A percentile compares a stretch with the other conserved stretches of the same genome.
Evolutionary conservation across 30 jellyfish, hydroid and myxozoan species (phyloP).

Genomic region (Mastigias papua): DNA sequence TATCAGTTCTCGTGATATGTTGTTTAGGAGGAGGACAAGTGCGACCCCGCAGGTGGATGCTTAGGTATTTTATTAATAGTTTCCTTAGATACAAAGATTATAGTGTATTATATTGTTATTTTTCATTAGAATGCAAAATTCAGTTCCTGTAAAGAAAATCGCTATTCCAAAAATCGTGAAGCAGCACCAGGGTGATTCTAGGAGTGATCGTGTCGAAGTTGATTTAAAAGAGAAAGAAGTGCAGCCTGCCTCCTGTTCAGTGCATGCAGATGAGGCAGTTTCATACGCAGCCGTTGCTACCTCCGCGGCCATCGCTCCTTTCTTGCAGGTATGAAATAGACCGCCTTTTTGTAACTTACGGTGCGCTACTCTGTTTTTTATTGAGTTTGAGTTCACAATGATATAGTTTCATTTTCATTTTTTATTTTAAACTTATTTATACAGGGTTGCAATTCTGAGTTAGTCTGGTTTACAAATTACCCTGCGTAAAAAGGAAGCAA

Average conservation of each 20-base stretch:
- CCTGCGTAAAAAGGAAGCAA: no score
- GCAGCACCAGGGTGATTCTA: not conserved
- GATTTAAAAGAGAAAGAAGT: not conserved
- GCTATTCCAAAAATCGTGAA: slow-evolving; percentile 53
- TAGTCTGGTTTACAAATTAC: no score
- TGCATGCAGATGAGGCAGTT: slow-evolving; percentile 49
- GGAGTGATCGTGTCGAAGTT: not conserved
- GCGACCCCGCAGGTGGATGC: no score
- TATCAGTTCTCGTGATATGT: no score
- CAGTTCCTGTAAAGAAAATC: slow-evolving; percentile 49
- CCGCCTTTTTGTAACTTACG: not conserved
- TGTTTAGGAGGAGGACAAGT: no score
- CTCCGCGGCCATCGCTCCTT: slow-evolving; percentile 71
- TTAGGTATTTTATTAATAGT: no score
- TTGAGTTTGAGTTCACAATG: no score
- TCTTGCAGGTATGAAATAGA: slow-evolving; percentile 71
- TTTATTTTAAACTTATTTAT: no score
- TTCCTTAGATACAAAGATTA: no score
- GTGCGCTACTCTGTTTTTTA: not conserved
- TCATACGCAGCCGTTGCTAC: slow-evolving; percentile 65
- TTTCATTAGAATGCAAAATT: slow-evolving; percentile 49
- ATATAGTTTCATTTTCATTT: no score
- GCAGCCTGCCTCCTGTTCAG: not conserved
- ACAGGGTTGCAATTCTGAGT: no score
- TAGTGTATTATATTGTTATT: no score